phyloP scores from a whole-genome alignment of 2,797 vertebrate genomes.

The Lepus townsendii region DNA sequence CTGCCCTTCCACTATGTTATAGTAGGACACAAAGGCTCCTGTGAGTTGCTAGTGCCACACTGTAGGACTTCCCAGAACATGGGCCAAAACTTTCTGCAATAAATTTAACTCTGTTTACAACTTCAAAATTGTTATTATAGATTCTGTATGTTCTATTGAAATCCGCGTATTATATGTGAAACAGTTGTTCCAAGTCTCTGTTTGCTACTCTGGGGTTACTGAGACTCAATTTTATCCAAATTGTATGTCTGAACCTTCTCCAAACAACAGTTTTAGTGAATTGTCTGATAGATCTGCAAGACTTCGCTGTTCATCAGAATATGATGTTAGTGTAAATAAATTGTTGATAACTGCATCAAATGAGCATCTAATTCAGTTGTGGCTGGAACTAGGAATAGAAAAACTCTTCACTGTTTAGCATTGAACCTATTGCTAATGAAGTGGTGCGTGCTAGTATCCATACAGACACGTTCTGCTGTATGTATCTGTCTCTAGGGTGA shows the following conservation, averaged over 20 bases:
- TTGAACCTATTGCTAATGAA: not conserved
- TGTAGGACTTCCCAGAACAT: not conserved
- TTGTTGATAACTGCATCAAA: constrained; percentile 30
- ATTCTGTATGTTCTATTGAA: not conserved
- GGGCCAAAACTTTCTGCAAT: not conserved
- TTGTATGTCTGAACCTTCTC: not conserved
- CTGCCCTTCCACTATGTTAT: not conserved
- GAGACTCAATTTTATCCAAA: not conserved
- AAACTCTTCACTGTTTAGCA: not conserved
- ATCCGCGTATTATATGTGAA: not conserved
- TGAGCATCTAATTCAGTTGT: constrained; percentile 38
- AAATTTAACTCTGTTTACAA: not conserved
- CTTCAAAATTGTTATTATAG: not conserved
- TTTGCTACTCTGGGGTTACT: not conserved
- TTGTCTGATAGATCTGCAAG: not conserved
- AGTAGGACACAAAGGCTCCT: not conserved
- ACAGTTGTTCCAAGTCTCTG: not conserved
- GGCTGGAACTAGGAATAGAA: not conserved
- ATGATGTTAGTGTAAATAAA: not conserved
- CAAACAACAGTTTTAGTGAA: not conserved
- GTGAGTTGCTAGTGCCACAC: rapidly evolving
- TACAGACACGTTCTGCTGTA: not conserved
- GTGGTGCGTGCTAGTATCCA: not conserved
- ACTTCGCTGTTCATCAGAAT: not conserved
- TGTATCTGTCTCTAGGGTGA: not conserved